phyloP scores from a whole-genome alignment of 2,797 vertebrate genomes.

The Sebastes cheni region DNA sequence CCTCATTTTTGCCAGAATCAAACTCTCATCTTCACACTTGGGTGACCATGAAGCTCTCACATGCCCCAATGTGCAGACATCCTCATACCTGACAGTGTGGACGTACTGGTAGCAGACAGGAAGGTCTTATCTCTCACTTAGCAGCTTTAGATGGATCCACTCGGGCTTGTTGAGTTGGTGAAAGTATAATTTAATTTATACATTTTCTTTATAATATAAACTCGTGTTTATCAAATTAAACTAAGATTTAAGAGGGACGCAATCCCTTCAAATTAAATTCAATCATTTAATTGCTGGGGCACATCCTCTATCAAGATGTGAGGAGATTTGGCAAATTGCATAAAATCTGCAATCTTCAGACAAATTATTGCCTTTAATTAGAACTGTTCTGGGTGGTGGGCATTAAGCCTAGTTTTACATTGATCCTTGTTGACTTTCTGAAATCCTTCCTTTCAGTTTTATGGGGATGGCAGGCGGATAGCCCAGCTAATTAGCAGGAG shows the following conservation, averaged over 20 bases:
- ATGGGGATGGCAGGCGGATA: background rate
- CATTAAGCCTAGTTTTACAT: background rate
- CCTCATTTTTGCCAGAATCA: background rate
- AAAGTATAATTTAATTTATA: background rate
- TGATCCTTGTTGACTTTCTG: background rate
- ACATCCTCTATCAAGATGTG: background rate
- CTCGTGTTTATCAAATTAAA: background rate
- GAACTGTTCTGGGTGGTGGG: background rate
- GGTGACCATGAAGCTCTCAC: background rate
- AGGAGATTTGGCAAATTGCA: background rate
- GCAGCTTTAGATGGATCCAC: background rate
- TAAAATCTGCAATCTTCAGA: background rate
- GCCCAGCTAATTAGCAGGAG: background rate
- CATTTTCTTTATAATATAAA: background rate
- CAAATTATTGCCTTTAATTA: background rate
- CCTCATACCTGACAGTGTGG: background rate
- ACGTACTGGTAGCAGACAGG: background rate
- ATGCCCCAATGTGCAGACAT: background rate
- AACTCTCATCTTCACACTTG: conserved; percentile 4
- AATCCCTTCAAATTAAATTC: background rate
- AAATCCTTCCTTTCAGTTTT: background rate
- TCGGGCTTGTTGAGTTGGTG: background rate
- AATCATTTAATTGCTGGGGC: background rate
- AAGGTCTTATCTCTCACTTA: background rate
- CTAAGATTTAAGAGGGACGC: background rate